Base-by-base conservation (phyloP, 2,797 vertebrate species). In the Lepilemur septentrionalis region DNA sequence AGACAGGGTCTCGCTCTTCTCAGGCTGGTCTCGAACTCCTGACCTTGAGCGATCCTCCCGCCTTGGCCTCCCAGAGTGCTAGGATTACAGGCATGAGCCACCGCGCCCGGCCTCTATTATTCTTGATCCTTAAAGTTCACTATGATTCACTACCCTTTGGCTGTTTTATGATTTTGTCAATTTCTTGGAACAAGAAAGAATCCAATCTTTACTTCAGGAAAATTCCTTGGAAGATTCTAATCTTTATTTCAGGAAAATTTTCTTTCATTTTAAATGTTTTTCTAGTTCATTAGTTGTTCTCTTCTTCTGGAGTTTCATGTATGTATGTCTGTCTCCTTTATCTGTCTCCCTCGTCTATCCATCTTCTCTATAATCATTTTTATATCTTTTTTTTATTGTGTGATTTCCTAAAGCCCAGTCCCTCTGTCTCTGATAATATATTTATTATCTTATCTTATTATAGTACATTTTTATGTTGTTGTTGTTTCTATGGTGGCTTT, bases 111-210 rank as follows among this genome's bases (percentile, higher is more conserved):
- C 43, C 43, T 8, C 43, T 8, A 43, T 43, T 52, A 91, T 70
- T 69, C 65, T 78, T 89, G 38, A 59, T 76, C 50, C 59, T 41
- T 78, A 79, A 91, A 95, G 85, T 89, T 89, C 79, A 83, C 78
- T 89, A 88, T 30, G 78, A 61, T 83, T 69, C 55, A 57, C 55
- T 57, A 83, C 78, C 46, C 78, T 46, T 70, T 86, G 48, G 46
- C 82, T n/a, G 30, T 89, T 93, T 93, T 84, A 93, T 79, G 63
- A 79, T 79, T 79, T 2, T 67, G 41, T 78, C 20, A 89, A 85
- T 7, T 86, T 79, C 81, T 32, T 79, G 15, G 81, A 89, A 89
- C 17, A 92, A 89, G 46, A 87, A 81, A 80, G 30, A 93, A 23
- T 72, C 32, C 20, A 30, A 70, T 84, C 59, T 85, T n/a, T 85